Base-by-base conservation (phyloP, 2,888 invertebrate genomes). In the Sphinx pinastri region DNA sequence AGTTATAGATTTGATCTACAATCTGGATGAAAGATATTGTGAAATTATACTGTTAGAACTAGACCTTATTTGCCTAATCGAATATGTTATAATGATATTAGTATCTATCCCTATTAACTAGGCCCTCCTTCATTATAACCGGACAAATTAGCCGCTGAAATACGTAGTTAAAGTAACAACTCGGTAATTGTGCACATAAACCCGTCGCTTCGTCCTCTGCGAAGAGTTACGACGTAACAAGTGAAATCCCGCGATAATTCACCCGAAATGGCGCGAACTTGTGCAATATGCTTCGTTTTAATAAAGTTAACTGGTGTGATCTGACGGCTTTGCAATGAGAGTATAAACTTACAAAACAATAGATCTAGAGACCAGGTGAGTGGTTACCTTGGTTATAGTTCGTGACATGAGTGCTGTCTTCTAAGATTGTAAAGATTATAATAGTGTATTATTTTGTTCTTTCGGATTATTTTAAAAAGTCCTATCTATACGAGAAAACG, bases 171-270 rank as follows among this genome's bases (percentile, higher is more conserved):
- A 19, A 13, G 49, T 13, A 13, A 19, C 19, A 19, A 47, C 19
- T 12, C 19, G 49, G 63, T 63, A 63, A 60, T 45, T 60, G 38
- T 45, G n/a, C 11, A 52, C 8, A 5, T 16, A 47, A 63, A 19
- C 19, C 19, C n/a, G 19, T 13, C 19, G 13, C 19, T 63, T 49
- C 49, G 49, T 19, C 16, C 63, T 47, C 55, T 13, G 63, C 63
- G 55, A 63, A 63, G 49, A 63, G 49, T 63, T 63, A 63, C 60
- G 16, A 63, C 47, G 47, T 49, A 49, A 63, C 63, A 63, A 63
- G 63, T 63, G 47, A 19, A 12, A 47, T 49, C 63, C 47, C 63
- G 60, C 47, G 60, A 16, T 63, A 19, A 49, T 38, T 58, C 58
- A 58, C 14, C 14, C 13, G 5, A 38, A 58, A 38, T 19, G 10